Percentiles rank a stretch among this genome's conserved stretches.
phyloP scores from a whole-genome alignment of 2,113 vertebrate genomes.

The Corythornis vintsioides region DNA sequence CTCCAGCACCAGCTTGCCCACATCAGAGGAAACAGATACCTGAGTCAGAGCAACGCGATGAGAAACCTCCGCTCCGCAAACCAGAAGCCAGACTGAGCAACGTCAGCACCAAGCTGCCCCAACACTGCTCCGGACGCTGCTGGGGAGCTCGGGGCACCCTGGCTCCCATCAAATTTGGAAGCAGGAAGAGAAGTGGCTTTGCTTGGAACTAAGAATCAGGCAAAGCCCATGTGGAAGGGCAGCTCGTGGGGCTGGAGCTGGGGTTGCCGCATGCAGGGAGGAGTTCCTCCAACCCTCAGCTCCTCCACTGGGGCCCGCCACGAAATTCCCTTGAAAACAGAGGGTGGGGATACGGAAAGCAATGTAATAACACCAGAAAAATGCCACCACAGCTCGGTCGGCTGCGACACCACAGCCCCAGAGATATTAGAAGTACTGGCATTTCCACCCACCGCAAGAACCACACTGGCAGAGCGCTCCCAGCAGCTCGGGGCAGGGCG shows the following conservation, averaged over 20 bases:
- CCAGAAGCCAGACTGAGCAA: constrained; percentile 24
- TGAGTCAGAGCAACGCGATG: constrained; percentile 35
- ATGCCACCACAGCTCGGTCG: constrained; percentile 58
- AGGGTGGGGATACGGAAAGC: constrained; percentile 65
- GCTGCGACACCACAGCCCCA: constrained; percentile 54
- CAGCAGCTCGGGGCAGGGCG: constrained; percentile 34
- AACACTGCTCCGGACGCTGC: background rate
- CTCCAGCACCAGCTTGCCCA: constrained; percentile 1
- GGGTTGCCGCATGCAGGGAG: constrained; percentile 38
- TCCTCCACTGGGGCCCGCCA: background rate
- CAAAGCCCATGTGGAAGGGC: constrained; percentile 43
- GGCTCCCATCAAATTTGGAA: constrained; percentile 2
- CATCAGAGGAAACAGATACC: constrained; percentile 46
- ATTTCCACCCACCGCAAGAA: constrained; percentile 66
- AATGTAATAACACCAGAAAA: constrained; percentile 62
- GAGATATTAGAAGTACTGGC: constrained; percentile 53
- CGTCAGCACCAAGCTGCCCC: background rate
- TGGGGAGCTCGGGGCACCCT: constrained; percentile 8
- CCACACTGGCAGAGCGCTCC: constrained; percentile 56
- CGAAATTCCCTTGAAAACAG: constrained; percentile 69
- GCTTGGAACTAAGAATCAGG: constrained; percentile 53
- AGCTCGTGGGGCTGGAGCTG: background rate
- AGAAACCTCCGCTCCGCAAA: constrained; percentile 20
- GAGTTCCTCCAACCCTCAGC: constrained; percentile 2
- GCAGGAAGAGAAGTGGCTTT: constrained; percentile 36